Evolutionary conservation across 2,113 vertebrate species (phyloP).

Genomic region (Varanus komodoensis): DNA sequence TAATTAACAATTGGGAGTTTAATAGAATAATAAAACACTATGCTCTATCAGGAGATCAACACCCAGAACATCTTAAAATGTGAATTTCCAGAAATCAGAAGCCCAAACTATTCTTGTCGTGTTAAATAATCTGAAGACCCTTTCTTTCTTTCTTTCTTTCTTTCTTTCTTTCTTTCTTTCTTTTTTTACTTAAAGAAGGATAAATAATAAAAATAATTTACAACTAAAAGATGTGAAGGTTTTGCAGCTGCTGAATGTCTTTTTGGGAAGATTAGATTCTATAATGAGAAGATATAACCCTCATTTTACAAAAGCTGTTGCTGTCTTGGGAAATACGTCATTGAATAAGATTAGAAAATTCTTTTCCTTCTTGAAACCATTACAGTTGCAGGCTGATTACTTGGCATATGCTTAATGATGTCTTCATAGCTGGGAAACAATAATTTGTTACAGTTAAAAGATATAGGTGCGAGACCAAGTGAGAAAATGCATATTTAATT

Average conservation of each 20-base stretch:
- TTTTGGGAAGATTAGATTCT: slow-evolving; percentile 82
- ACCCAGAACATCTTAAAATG: neutral
- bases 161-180: slow-evolving; percentile 62
- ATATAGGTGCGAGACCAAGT: slow-evolving; percentile 34
- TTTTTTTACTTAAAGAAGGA: slow-evolving; percentile 81
- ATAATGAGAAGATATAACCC: slow-evolving; percentile 84
- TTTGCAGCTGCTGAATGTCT: slow-evolving; percentile 82
- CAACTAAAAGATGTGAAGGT: slow-evolving; percentile 72
- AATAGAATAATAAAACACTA: slow-evolving; percentile 17
- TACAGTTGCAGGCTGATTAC: slow-evolving; percentile 73
- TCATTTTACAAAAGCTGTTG: slow-evolving; percentile 84
- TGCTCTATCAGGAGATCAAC: neutral
- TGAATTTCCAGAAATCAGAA: slow-evolving; percentile 70
- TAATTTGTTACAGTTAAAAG: slow-evolving; percentile 74
- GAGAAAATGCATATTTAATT: slow-evolving; percentile 63
- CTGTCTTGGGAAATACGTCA: slow-evolving; percentile 80
- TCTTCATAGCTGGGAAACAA: slow-evolving; percentile 74
- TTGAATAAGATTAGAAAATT: slow-evolving; percentile 77
- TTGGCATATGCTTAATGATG: slow-evolving; percentile 79
- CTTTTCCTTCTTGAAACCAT: slow-evolving; percentile 77
- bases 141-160: slow-evolving; percentile 51
- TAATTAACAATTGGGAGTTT: neutral
- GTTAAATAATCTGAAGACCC: slow-evolving; percentile 77
- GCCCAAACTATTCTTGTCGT: slow-evolving; percentile 71
- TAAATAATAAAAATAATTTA: slow-evolving; percentile 85